These are phyloP conservation scores for Dicycla oo DNA, from an alignment of 2,888 invertebrate species.

Conservation along the genomic window DNA sequence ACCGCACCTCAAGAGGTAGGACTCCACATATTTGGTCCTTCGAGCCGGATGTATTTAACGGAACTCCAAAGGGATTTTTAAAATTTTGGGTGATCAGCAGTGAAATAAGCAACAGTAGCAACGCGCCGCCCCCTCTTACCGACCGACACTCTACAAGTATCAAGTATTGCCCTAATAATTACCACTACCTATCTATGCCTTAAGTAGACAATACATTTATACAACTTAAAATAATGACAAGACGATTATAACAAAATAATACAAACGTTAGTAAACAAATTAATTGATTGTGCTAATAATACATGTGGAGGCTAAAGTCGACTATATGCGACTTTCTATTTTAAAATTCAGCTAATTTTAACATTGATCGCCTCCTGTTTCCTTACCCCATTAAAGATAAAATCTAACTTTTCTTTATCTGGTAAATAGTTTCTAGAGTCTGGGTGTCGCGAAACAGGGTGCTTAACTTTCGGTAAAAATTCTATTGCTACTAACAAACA, in stretches of 20 bases:
- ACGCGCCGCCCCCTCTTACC: slow-evolving; percentile 58
- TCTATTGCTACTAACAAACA: slow-evolving; percentile 59
- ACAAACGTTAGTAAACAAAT: slow-evolving; percentile 79
- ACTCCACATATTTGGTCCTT: no score
- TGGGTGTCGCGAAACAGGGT: slow-evolving; percentile 50
- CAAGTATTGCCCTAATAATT: slow-evolving; percentile 87
- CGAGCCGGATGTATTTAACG: no score
- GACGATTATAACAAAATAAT: slow-evolving; percentile 87
- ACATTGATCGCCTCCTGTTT: slow-evolving; percentile 61
- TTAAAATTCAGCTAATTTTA: slow-evolving; percentile 73
- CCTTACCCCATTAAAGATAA: slow-evolving; percentile 56
- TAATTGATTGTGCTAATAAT: slow-evolving; percentile 88
- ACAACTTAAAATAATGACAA: slow-evolving; percentile 91
- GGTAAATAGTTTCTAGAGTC: slow-evolving; percentile 61
- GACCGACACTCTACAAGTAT: slow-evolving; percentile 75
- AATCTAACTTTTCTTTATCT: slow-evolving; percentile 61
- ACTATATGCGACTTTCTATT: slow-evolving; percentile 69
- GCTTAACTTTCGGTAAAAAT: slow-evolving; percentile 47
- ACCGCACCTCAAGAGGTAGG: no score
- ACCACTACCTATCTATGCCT: slow-evolving; percentile 89
- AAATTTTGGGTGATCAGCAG: slow-evolving; percentile 13
- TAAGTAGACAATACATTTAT: slow-evolving; percentile 89
- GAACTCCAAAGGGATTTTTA: not conserved
- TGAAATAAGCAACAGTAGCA: slow-evolving; percentile 57
- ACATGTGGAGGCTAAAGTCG: slow-evolving; percentile 76